Evolutionary conservation across 2,113 vertebrate species (phyloP).

Genomic region (Rhinopomastus cyanomelas): DNA sequence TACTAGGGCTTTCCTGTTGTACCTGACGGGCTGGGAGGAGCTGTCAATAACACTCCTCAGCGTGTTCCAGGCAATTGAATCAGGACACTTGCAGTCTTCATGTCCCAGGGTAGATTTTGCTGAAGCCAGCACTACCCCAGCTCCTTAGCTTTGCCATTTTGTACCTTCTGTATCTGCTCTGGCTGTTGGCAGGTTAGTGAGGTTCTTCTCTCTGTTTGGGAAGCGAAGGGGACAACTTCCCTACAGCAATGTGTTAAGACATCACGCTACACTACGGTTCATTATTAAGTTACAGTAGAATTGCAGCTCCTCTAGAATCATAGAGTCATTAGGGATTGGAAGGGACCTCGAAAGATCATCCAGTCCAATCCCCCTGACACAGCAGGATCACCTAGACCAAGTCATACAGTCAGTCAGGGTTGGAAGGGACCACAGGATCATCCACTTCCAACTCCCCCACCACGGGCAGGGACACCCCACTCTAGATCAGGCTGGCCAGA

Average conservation of each 20-base stretch:
- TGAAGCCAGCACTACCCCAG: not conserved
- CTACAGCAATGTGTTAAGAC: not conserved
- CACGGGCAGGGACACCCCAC: too few species aligned
- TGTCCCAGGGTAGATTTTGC: not conserved
- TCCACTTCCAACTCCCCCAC: too few species aligned
- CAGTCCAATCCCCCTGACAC: too few species aligned
- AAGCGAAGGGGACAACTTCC: not conserved
- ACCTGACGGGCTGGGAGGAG: not conserved
- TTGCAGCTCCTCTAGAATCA: not conserved
- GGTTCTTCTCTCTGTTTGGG: not conserved
- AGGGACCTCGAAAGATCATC: too few species aligned
- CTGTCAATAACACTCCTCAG: not conserved
- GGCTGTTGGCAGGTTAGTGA: not conserved
- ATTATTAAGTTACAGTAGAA: constrained; percentile 25
- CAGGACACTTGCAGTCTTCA: not conserved
- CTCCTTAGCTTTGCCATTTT: not conserved
- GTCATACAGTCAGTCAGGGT: too few species aligned
- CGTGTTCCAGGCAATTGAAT: not conserved
- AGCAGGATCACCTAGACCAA: too few species aligned
- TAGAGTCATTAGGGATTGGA: too few species aligned
- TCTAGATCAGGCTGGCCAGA: too few species aligned
- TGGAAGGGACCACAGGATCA: too few species aligned
- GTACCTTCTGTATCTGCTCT: not conserved
- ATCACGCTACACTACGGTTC: not conserved
- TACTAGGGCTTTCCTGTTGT: not conserved